phyloP scores from a whole-genome alignment of 2,888 invertebrate genomes.

The Gisinianus flammeolus region DNA sequence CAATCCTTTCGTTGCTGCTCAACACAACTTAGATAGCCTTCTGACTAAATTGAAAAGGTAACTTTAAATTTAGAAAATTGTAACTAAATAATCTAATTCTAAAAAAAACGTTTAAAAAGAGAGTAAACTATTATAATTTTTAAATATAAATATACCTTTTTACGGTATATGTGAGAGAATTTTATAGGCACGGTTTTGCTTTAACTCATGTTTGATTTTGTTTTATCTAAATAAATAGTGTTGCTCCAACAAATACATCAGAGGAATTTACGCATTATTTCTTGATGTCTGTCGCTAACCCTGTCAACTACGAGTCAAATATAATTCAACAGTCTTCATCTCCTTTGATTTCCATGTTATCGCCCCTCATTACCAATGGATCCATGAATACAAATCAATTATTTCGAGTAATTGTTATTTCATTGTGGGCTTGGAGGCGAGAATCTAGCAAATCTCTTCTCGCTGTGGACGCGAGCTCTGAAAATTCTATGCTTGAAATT shows the following conservation, averaged over 20 bases:
- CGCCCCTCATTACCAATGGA: constrained; percentile 48
- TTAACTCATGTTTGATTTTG: not conserved
- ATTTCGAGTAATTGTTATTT: constrained; percentile 54
- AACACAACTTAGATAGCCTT: constrained; percentile 71
- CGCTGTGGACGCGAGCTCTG: constrained; percentile 35
- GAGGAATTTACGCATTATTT: constrained; percentile 49
- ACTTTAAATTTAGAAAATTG: constrained; percentile 3
- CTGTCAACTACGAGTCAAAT: constrained; percentile 23
- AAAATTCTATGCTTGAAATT: constrained; percentile 48
- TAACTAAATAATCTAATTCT: too few relatives aligned
- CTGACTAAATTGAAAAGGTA: constrained; percentile 36
- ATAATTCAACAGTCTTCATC: constrained; percentile 11
- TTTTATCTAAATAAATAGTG: not conserved
- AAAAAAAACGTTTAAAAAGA: too few relatives aligned
- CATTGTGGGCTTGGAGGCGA: constrained; percentile 55
- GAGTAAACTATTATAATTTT: not conserved
- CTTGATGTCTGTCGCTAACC: constrained; percentile 38
- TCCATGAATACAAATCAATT: constrained; percentile 52
- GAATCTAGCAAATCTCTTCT: constrained; percentile 44
- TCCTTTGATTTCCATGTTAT: constrained; percentile 41
- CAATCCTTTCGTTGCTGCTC: constrained; percentile 84
- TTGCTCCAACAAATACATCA: constrained; percentile 21
- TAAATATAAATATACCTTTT: too few relatives aligned
- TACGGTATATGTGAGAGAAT: too few relatives aligned
- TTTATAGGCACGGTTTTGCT: too few relatives aligned